These are phyloP conservation scores for Rattus norvegicus DNA, from an alignment of 2,113 vertebrate species.

Conservation along the genomic window DNA sequence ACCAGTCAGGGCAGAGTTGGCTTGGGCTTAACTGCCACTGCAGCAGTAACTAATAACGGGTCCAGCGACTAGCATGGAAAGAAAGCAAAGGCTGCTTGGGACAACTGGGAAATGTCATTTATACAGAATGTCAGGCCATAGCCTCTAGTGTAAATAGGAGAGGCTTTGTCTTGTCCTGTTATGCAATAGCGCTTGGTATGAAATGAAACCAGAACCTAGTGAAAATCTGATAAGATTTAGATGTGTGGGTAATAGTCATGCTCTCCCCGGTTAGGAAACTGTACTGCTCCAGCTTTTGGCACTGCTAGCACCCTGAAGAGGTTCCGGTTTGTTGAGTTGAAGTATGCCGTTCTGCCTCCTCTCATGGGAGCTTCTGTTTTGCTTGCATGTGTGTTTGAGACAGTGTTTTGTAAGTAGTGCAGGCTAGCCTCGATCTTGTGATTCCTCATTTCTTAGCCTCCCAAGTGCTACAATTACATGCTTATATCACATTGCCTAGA, in stretches of 20 bases:
- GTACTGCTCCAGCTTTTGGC: background rate
- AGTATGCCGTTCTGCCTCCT: background rate
- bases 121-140: constrained; percentile 83
- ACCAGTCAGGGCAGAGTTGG: constrained; percentile 71
- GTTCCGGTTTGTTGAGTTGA: background rate
- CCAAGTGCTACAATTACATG: background rate
- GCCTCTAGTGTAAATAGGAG: constrained; percentile 82
- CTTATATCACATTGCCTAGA: background rate
- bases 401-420: background rate
- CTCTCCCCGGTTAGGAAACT: background rate
- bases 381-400: background rate
- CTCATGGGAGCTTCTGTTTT: too few species aligned
- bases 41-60: constrained; percentile 82
- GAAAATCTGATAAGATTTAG: constrained; percentile 62
- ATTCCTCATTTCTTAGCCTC: background rate
- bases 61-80: constrained; percentile 83
- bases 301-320: background rate
- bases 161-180: constrained; percentile 82
- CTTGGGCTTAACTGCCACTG: constrained; percentile 83
- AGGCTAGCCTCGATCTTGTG: background rate
- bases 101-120: constrained; percentile 89
- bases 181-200: constrained; percentile 80
- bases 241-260: constrained; percentile 44
- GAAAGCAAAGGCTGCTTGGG: constrained; percentile 85
- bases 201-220: constrained; percentile 83